Evolutionary conservation across 2,797 vertebrate genomes (phyloP).

Genomic region (Bothrops alternatus): DNA sequence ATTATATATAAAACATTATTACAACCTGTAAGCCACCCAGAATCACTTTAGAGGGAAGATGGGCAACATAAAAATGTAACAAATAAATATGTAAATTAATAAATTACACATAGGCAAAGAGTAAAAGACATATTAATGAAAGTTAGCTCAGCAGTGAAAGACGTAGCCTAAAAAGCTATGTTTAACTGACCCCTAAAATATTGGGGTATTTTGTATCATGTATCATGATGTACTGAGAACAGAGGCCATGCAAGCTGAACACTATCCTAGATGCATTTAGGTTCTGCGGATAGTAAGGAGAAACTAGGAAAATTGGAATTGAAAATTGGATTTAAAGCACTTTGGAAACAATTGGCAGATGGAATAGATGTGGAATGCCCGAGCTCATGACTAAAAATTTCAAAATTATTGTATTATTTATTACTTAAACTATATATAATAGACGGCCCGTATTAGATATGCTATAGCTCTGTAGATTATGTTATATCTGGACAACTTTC

Average conservation of each 20-base stretch:
- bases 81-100: too few relatives aligned
- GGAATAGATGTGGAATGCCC: neutral
- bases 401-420: neutral
- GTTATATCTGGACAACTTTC: neutral
- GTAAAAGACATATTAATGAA: neutral
- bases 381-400: neutral
- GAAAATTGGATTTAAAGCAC: neutral
- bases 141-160: neutral
- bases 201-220: neutral
- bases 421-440: neutral
- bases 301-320: neutral
- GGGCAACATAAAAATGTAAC: too few relatives aligned
- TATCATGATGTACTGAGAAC: neutral
- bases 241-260: neutral
- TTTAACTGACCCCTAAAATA: neutral
- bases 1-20: neutral
- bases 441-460: neutral
- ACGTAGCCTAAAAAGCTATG: neutral
- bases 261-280: neutral
- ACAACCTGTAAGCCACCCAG: too few relatives aligned
- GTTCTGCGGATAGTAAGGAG: neutral
- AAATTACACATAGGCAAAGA: neutral
- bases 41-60: too few relatives aligned
- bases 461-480: neutral
- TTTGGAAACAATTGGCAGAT: neutral